Evolutionary conservation across 2,888 invertebrate species (phyloP), one percentile per base, ranked within the genome.

Genomic region (Azorinus chamasolen): DNA sequence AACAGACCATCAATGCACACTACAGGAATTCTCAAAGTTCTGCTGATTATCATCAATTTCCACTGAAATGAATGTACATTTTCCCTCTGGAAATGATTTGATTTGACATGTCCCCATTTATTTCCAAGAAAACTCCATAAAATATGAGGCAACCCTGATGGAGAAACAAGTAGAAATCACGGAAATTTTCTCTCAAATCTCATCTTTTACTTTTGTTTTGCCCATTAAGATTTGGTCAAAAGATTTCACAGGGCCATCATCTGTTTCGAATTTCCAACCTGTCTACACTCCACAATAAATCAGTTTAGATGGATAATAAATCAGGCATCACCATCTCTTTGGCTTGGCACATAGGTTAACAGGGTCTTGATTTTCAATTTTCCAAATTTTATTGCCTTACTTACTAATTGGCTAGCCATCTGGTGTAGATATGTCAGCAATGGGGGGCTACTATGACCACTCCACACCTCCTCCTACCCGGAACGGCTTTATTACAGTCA

Each of bases 171-270:
- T 32, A 18, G 18, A 32, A 41, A 57, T 45, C 27, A 27, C 54
- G 53, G 4, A 18, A 37, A 37, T 24, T 22, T 25, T 8, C 45
- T 5, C 24, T 48, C 25, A 65, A 65, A 53, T 61, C 61, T 18
- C 39, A 46, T 54, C 61, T 59, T 32, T 68, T 54, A 61, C 61
- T 61, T 54, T 55, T 61, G 53, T 62, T 53, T 22, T 32, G 20
- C 43, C 61, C 69, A 69, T 61, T 69, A 54, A 61, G 61, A 69
- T 69, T 53, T 61, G 69, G 61, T 54, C 61, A 55, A 46, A 48
- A 45, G 59, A 59, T 68, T 59, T 68, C 59, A 57, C 41, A 46
- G 46, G 27, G 46, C 53, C n/a, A 27, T 69, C 69, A 69, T 61
- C 27, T 69, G 69, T 53, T 69, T 61, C 61, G n/a, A 53, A 61